phyloP scores from a whole-genome alignment of 2,797 vertebrate species.

The Muscicapa comitata region DNA sequence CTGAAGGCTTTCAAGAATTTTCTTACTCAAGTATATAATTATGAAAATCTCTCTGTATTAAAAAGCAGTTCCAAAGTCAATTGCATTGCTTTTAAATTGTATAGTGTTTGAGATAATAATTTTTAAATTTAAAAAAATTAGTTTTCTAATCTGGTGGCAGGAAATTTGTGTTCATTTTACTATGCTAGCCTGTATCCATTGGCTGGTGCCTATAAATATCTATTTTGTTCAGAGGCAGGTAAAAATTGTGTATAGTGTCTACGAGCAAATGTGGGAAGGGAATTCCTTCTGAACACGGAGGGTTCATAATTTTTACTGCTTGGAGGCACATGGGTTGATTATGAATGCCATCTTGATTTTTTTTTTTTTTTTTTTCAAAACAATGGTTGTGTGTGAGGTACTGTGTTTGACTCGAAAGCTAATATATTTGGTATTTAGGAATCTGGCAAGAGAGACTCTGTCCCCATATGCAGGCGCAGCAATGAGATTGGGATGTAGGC shows the following conservation, averaged over 20 bases:
- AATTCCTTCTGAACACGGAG: neutral
- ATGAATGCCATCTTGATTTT: neutral
- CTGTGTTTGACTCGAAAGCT: neutral
- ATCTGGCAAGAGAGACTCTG: slow-evolving; percentile 6
- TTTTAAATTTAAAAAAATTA: neutral
- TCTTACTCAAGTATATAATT: neutral
- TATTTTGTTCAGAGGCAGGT: neutral
- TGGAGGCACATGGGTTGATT: neutral
- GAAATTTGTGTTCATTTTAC: neutral
- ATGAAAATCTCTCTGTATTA: neutral
- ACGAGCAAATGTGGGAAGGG: neutral
- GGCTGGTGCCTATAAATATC: neutral
- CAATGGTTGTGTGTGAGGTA: neutral
- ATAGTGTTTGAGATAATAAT: neutral
- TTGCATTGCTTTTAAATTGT: neutral
- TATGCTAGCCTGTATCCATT: neutral
- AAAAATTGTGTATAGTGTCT: neutral
- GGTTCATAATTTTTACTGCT: neutral
- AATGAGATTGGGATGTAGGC: neutral
- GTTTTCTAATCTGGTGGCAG: neutral
- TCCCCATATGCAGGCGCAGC: neutral
- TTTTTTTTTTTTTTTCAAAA: neutral
- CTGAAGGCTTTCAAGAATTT: slow-evolving; percentile 26
- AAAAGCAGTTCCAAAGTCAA: neutral
- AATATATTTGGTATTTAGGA: slow-evolving; percentile 35